These are phyloP conservation scores for Pristionchus maxplancki DNA, from an alignment of 2,888 invertebrate species.

Conservation along the genomic window DNA sequence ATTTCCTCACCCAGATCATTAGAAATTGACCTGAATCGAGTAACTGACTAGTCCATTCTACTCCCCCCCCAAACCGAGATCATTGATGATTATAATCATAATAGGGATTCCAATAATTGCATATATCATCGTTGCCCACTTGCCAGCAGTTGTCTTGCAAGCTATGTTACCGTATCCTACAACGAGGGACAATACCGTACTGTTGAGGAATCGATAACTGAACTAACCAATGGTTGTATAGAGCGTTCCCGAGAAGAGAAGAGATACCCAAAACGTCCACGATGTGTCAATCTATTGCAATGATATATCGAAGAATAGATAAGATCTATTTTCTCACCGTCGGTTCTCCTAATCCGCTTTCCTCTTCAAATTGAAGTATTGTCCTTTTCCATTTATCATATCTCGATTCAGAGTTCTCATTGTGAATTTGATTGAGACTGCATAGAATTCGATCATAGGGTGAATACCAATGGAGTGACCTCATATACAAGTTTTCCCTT, in stretches of 20 bases:
- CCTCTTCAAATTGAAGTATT: slow-evolving; percentile 69
- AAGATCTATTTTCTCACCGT: slow-evolving; percentile 26
- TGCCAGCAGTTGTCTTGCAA: slow-evolving; percentile 89
- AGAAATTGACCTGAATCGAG: slow-evolving; percentile 86
- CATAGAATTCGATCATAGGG: background rate
- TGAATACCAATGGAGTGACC: slow-evolving; percentile 55
- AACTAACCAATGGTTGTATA: slow-evolving; percentile 77
- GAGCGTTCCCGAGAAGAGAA: slow-evolving; percentile 75
- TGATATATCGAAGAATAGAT: background rate
- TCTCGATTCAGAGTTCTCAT: slow-evolving; percentile 64
- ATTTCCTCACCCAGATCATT: slow-evolving; percentile 60
- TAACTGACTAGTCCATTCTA: background rate
- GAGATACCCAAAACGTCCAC: slow-evolving; percentile 76
- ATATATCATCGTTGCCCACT: slow-evolving; percentile 91
- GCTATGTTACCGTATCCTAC: slow-evolving; percentile 96
- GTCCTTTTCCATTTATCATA: slow-evolving; percentile 73
- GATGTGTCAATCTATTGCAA: slow-evolving; percentile 58
- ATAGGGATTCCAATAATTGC: slow-evolving; percentile 94
- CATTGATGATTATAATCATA: slow-evolving; percentile 93
- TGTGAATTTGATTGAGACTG: slow-evolving; percentile 67
- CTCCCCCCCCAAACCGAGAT: slow-evolving; percentile 83
- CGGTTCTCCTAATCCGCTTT: slow-evolving; percentile 59
- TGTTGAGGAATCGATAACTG: background rate
- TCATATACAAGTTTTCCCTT: slow-evolving; percentile 72
- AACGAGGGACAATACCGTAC: background rate